Evolutionary conservation across 1,140 invertebrate species (phyloP), one percentile per base, ranked within the genome.

Genomic region (Heliconius himera): DNA sequence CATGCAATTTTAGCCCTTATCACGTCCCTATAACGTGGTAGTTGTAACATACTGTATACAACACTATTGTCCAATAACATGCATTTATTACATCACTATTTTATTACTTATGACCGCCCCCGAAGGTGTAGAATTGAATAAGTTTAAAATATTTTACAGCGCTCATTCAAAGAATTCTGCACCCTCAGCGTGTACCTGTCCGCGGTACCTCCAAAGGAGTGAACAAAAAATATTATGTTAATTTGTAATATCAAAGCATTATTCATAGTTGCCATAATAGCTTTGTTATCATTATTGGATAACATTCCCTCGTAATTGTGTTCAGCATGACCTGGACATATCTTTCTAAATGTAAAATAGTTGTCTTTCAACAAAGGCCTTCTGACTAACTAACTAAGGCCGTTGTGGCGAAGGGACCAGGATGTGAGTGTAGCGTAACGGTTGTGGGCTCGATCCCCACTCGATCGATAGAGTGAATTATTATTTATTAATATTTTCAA

Each of bases 221-320:
- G 83, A 76, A 92, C 89, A 93, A 94, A 94, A 94, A 93, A 93
- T 90, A 90, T 93, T 92, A 93, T 94, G 93, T 91, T 92, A 94
- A 94, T 93, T 91, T 89, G 84, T 90, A 90, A 92, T 92, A 91
- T 91, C 87, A 82, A 87, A 88, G 84, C 88, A 92, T 93, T 92
- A 92, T 93, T 92, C 89, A 92, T 91, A 91, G 90, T 88, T 89
- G 86, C 88, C 83, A 91, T 90, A 93, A 93, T 93, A 93, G 90
- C 91, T 90, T 92, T 93, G 93, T 94, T 94, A 93, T 93, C 90
- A 90, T 92, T 90, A 92, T 93, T 92, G 86, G 83, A 88, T 91
- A 87, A 91, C 85, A 90, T 89, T 91, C 86, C 81, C 86, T 89
- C 86, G 84, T 91, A 88, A 91, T 89, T 89, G 87, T 86, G 79